These are phyloP conservation scores for Chromobotia macracanthus DNA, from an alignment of 2,797 vertebrate genomes.

Conservation along the genomic window DNA sequence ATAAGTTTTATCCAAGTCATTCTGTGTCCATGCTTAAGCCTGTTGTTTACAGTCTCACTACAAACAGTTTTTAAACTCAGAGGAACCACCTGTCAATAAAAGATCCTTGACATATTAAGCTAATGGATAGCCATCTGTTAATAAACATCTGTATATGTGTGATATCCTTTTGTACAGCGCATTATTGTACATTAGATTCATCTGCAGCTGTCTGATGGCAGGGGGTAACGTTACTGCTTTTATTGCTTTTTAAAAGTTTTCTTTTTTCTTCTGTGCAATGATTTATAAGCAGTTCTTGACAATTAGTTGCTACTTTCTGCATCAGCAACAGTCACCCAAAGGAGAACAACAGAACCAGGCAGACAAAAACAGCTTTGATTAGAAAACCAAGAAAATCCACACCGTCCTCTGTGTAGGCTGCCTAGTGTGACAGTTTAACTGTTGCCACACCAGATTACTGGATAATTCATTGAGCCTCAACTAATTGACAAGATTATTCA, in stretches of 20 bases:
- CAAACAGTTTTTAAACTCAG: conserved; percentile 7
- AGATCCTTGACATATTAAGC: too few species aligned
- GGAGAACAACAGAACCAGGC: conserved; percentile 21
- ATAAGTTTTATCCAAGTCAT: not conserved
- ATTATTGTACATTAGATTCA: not conserved
- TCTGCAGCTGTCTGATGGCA: conserved; percentile 12
- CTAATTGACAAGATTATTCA: conserved; percentile 57
- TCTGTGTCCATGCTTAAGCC: not conserved
- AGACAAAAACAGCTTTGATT: conserved; percentile 29
- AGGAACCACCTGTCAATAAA: too few species aligned
- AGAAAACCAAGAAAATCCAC: conserved; percentile 39
- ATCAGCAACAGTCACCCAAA: conserved; percentile 15
- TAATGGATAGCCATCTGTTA: too few species aligned
- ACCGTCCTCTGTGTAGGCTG: conserved; percentile 11
- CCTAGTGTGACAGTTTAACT: conserved; percentile 34
- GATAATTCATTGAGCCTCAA: conserved; percentile 45
- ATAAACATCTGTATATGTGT: not conserved
- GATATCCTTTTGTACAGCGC: not conserved
- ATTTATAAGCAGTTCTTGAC: conserved; percentile 38
- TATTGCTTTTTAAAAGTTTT: conserved; percentile 2
- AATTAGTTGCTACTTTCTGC: conserved; percentile 26
- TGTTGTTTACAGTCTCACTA: not conserved
- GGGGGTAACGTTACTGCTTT: conserved; percentile 5
- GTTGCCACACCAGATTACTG: conserved; percentile 25
- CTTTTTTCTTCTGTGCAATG: not conserved